A percentile compares a stretch with the other conserved stretches of the same genome.
Conservation (phyloP, 2,113 vertebrate genomes). For the Hypomesus transpacificus region DNA sequence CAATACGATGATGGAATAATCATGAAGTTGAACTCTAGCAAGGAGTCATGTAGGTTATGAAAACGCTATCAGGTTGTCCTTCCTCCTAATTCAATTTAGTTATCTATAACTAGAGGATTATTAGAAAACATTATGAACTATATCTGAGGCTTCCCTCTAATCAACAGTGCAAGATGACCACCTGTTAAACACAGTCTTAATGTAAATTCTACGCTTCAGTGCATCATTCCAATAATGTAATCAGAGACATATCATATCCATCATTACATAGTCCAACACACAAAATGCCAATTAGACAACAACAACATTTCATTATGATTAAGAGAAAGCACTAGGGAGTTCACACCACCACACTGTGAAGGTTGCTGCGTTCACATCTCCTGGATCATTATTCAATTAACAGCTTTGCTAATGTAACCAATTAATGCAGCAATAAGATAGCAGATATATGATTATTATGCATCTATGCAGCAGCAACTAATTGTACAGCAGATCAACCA, state of each 20-base stretch:
- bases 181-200: slow-evolving; percentile 3
- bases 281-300: slow-evolving; percentile 4
- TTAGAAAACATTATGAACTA: neutral
- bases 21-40: neutral
- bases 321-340: neutral
- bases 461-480: neutral
- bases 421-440: neutral
- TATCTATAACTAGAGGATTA: neutral
- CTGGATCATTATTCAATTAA: slow-evolving; percentile 9
- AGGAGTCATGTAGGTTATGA: neutral
- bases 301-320: slow-evolving; percentile 1
- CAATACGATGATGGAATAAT: no score
- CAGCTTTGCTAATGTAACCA: slow-evolving; percentile 3
- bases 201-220: neutral
- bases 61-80: neutral
- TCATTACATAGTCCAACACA: slow-evolving; percentile 15
- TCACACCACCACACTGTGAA: neutral
- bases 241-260: slow-evolving; percentile 7
- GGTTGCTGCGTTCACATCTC: slow-evolving; percentile 3
- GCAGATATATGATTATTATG: neutral
- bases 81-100: neutral
- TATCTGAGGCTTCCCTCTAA: neutral
- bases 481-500: neutral
- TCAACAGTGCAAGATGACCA: neutral
- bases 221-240: slow-evolving; percentile 3